Evolutionary conservation across 2,113 vertebrate genomes (phyloP), one percentile per base, ranked within the genome.

Genomic region (Piaya cayana): DNA sequence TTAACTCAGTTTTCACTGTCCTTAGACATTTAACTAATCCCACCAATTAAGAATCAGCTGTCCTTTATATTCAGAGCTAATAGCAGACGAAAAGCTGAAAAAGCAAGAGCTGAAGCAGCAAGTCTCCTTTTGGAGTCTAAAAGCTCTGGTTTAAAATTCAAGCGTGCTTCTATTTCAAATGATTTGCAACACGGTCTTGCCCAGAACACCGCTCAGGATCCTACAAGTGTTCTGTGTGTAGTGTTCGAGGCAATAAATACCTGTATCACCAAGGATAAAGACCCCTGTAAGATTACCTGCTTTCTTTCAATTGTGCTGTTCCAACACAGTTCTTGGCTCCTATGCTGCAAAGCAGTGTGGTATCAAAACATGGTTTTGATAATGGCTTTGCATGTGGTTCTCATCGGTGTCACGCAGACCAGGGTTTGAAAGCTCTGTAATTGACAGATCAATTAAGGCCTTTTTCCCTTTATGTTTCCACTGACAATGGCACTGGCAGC

Each of bases 401-500:
- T 86, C 56, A 47, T 52, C 20, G 7, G 20, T 63, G 64, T 70
- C 79, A 85, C 70, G 64, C 1, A 67, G 71, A 56, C 34, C 39
- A 39, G 82, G 50, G 72, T 83, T 9, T 92, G 86, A 82, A 52
- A 81, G 81, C 86, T 89, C 86, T 89, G 69, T 80, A 86, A 79
- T 23, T 79, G 39, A 56, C 79, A 89, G 63, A 85, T 82, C 89
- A 94, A 13, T 92, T 87, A 91, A 42, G 52, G 67, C 58, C 43
- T 85, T 91, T 93, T 80, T 67, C 36, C 81, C 78, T 92, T 91
- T 75, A 45, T 82, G 77, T 36, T 93, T 75, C 58, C 63, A 58
- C 67, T 87, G 84, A 95, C 93, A 94, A 95, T 90, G 85, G 63
- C 74, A 45, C 74, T 85, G 70, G 72, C 95, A 92, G 93, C 82